Percentiles rank a stretch among this genome's conserved stretches.
Evolutionary conservation across 23 tunicate species (phyloP).

Genomic region (Phallusia fumigata): DNA sequence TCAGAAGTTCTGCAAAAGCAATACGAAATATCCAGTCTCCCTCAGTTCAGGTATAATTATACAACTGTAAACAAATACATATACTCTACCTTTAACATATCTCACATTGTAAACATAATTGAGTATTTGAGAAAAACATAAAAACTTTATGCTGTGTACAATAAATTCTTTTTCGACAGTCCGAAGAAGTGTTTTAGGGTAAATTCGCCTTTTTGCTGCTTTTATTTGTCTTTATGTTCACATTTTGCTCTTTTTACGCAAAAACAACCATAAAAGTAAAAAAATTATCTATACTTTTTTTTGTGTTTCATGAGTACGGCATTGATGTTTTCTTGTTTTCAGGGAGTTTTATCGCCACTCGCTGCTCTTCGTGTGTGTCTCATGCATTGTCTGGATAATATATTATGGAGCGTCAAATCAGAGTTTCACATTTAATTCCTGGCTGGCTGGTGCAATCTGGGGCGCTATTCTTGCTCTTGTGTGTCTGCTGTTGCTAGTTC

Average conservation of each 20-base stretch:
- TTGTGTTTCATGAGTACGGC: no score
- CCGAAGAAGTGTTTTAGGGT: neutral
- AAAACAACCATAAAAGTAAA: no score
- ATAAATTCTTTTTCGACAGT: neutral
- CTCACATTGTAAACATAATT: neutral
- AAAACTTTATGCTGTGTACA: neutral
- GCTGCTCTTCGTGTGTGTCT: slow-evolving; percentile 20
- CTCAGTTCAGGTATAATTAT: slow-evolving; percentile 35
- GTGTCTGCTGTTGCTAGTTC: slow-evolving; percentile 15
- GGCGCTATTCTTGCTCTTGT: slow-evolving; percentile 11
- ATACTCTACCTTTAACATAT: neutral
- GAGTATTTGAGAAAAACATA: no score
- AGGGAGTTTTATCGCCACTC: slow-evolving; percentile 9
- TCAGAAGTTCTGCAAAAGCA: slow-evolving; percentile 68
- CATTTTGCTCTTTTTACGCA: no score
- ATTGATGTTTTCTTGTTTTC: neutral
- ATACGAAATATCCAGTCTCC: slow-evolving; percentile 32
- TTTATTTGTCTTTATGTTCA: no score
- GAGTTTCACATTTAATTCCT: neutral
- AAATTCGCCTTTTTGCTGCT: no score
- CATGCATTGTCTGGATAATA: slow-evolving; percentile 30
- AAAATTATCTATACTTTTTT: no score
- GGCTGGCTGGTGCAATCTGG: slow-evolving; percentile 30
- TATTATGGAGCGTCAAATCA: slow-evolving; percentile 5
- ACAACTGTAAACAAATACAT: neutral